Evolutionary conservation across 2,888 invertebrate species (phyloP), one percentile per base, ranked within the genome.

Genomic region (Cylindroiulus punctatus): DNA sequence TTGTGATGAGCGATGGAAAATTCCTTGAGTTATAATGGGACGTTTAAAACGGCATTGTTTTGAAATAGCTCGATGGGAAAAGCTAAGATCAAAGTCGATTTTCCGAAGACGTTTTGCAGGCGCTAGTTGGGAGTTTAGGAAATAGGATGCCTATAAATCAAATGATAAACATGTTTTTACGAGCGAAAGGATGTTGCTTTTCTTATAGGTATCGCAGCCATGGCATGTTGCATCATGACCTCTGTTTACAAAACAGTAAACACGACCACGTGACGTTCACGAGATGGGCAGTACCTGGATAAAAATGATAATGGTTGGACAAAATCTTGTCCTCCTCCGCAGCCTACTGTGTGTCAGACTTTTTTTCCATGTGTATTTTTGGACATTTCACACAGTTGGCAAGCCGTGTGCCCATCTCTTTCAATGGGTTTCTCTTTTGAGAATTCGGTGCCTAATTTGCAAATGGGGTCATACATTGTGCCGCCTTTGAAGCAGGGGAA

Each of bases 131-230:
- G 52, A 52, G n/a, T 19, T 52, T n/a, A 3, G n/a, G 52, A 52
- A 52, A 17, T 52, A 52, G 52, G 52, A 52, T 52, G 52, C 52
- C 52, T 52, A 52, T 52, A 52, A 52, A 52, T 52, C 52, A 52
- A 3, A 52, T 52, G 5, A 52, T n/a, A 52, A 52, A 52, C 52
- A 52, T n/a, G n/a, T n/a, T 65, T 65, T 65, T 65, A 65, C 65
- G 65, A 26, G 26, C 65, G 10, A 26, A 65, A 26, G 26, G 65
- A 65, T 65, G 22, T 65, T 26, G 26, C 26, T 65, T 65, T 65
- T 26, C 65, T 36, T 7, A 36, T 36, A 65, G 65, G 65, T 65
- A 65, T n/a, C n/a, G 65, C 65, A 26, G n/a, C n/a, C n/a, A n/a
- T n/a, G n/a, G n/a, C 22, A 65, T 26, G 26, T 65, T 10, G n/a